These are phyloP conservation scores for Cantharis rufa DNA, from an alignment of 2,888 invertebrate genomes.

Conservation along the genomic window DNA sequence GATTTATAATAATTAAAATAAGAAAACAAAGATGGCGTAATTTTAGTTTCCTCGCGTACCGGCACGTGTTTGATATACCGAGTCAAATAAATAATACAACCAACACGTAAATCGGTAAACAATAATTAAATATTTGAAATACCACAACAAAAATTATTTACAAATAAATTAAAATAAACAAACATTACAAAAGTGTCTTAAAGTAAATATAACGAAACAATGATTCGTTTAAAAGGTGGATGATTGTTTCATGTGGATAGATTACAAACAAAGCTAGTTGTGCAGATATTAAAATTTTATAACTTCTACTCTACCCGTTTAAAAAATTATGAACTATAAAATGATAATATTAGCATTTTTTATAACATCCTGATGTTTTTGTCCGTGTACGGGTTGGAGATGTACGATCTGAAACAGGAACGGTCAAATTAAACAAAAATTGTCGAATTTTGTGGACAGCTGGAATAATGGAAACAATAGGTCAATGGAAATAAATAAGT, in stretches of 20 bases:
- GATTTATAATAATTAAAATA: not conserved
- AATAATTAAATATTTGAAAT: not conserved
- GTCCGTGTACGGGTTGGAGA: slow-evolving; percentile 68
- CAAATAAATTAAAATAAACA: not conserved
- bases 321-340: slow-evolving; percentile 12
- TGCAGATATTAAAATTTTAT: slow-evolving; percentile 14
- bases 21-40: not conserved
- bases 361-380: slow-evolving; percentile 59
- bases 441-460: not conserved
- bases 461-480: too few relatives aligned
- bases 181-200: not conserved
- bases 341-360: slow-evolving; percentile 4
- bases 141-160: slow-evolving; percentile 1
- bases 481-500: too few relatives aligned
- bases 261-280: slow-evolving; percentile 23
- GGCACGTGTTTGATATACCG: not conserved
- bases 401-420: slow-evolving; percentile 64
- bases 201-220: not conserved
- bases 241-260: slow-evolving; percentile 15
- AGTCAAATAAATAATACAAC: not conserved
- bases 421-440: not conserved
- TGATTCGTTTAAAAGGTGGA: not conserved
- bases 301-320: slow-evolving; percentile 27
- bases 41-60: not conserved
- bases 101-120: not conserved